phyloP scores from a whole-genome alignment of 2,113 vertebrate species.

The Plotosus lineatus region DNA sequence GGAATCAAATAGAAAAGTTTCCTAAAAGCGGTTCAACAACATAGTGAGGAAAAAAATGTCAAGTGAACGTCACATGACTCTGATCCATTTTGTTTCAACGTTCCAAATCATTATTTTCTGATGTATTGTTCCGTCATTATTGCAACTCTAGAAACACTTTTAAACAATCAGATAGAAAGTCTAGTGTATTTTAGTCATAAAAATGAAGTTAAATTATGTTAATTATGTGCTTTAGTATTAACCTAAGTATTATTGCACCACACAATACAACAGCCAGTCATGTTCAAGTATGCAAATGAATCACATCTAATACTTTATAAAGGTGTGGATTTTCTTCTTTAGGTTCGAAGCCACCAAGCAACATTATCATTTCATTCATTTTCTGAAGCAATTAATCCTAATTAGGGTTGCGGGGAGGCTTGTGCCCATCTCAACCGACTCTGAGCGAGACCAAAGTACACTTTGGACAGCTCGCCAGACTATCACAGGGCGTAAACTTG shows the following conservation, averaged over 20 bases:
- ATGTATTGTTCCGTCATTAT: not conserved
- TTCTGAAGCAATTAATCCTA: no score
- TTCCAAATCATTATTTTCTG: not conserved
- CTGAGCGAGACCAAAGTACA: no score
- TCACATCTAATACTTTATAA: not conserved
- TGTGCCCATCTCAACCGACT: no score
- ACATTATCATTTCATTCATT: no score
- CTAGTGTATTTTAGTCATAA: not conserved
- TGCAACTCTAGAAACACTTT: not conserved
- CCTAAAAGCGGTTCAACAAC: no score
- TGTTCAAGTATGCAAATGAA: not conserved
- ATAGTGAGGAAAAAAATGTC: not conserved
- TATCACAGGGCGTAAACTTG: no score
- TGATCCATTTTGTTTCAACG: not conserved
- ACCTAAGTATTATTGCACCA: not conserved
- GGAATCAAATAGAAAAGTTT: not conserved
- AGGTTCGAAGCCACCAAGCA: no score
- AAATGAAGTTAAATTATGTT: not conserved
- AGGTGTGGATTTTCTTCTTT: no score
- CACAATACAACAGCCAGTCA: not conserved
- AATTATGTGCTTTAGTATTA: not conserved
- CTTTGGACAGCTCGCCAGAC: no score
- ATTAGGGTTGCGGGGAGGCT: no score
- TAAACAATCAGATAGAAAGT: not conserved
- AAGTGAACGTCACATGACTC: not conserved